Evolutionary conservation across 2,888 invertebrate genomes (phyloP), one percentile per base, ranked within the genome.

Genomic region (Entomobrya proxima): DNA sequence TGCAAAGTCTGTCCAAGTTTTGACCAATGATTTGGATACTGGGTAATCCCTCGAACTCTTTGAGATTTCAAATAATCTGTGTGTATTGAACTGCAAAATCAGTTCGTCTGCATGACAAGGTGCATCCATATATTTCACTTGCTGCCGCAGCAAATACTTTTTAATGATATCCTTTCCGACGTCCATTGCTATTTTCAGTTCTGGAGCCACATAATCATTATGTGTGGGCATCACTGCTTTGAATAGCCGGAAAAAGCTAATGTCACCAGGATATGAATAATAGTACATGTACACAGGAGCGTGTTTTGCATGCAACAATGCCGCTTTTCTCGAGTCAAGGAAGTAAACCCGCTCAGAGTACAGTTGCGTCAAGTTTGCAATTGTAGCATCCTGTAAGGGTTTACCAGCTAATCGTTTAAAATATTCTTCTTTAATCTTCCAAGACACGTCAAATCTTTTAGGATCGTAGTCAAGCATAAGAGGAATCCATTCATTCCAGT

Each of bases 311-410:
- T 89, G 89, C 5, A 77, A 61, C n/a, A 75, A 27, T 0, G 88
- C 86, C 21, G 83, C 79, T 27, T 84, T 80, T 7, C 82, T 86
- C 18, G 85, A 80, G 9, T 86, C 86, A 6, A 74, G 69, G 50
- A 87, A 89, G 37, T 88, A 89, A 3, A 87, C 85, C 7, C 89
- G 74, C 47, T 89, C 88, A 0, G 89, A 88, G 18, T 86, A 78
- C 50, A 89, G 50, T 35, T 61, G 44, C n/a, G 89, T 89, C 6
- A 86, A 78, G 9, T 74, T 74, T n/a, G 79, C 44, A 78, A 88
- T 67, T 5, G 52, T 67, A 15, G 58, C 80, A 5, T 86, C 74
- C 32, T 82, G 64, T 1, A 83, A 50, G 0, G 83, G 75, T 13
- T 87, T 69, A 5, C 44, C 47, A 11, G 78, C 69, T 1, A 37